These are phyloP conservation scores for Rhingia rostrata DNA, from an alignment of 2,888 invertebrate genomes.

Conservation along the genomic window DNA sequence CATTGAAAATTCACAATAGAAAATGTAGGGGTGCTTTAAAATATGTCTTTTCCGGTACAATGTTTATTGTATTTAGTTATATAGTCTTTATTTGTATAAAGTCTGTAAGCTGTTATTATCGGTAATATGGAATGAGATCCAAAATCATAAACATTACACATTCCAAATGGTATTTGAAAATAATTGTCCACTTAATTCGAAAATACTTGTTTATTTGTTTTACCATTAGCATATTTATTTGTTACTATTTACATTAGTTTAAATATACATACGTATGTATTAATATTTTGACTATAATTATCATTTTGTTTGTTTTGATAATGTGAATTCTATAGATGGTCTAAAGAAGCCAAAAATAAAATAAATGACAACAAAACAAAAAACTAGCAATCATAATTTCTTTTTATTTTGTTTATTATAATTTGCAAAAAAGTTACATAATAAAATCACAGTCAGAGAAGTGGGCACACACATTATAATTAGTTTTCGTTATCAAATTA, in stretches of 20 bases:
- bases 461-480: constrained; percentile 30
- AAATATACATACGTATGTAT: constrained; percentile 69
- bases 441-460: constrained; percentile 74
- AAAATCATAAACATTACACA: no score
- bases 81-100: no score
- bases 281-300: constrained; percentile 69
- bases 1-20: no score
- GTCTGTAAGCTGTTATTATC: no score
- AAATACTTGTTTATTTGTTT: constrained; percentile 37
- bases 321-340: constrained; percentile 39
- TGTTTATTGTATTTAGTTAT: no score
- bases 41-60: no score
- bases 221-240: constrained; percentile 51
- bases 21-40: no score
- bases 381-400: constrained; percentile 18
- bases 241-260: constrained; percentile 68
- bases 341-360: constrained; percentile 23
- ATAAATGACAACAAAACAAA: constrained; percentile 13
- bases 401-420: constrained; percentile 45
- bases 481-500: constrained; percentile 14
- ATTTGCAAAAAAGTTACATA: constrained; percentile 56
- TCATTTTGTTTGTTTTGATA: constrained; percentile 51
- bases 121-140: no score
- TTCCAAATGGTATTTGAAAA: no score
- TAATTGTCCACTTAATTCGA: constrained; percentile 1